Evolutionary conservation across 2,113 vertebrate genomes (phyloP).

Genomic region (Nothobranchius furzeri): DNA sequence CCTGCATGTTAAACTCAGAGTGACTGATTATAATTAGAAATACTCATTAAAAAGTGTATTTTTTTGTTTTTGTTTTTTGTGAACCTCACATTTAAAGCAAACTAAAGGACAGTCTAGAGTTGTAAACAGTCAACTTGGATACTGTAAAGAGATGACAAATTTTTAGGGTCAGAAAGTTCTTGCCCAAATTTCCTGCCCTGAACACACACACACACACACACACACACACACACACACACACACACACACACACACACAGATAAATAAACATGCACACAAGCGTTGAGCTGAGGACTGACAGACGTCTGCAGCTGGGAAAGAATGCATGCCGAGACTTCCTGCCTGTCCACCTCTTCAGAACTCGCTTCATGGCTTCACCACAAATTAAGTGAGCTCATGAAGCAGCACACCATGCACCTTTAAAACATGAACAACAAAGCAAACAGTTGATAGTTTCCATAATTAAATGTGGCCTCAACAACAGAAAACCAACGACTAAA

Average conservation of each 20-base stretch:
- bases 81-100: no score
- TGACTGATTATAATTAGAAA: no score
- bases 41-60: no score
- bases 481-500: conserved; percentile 38
- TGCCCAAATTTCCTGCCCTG: conserved; percentile 63
- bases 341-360: conserved; percentile 81
- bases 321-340: conserved; percentile 89
- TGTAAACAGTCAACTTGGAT: no score
- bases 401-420: conserved; percentile 31
- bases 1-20: no score
- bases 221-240: conserved; percentile 1
- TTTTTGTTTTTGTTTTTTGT: no score
- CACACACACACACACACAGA: conserved; percentile 27
- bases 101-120: no score
- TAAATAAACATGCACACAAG: conserved; percentile 81
- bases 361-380: conserved; percentile 81
- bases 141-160: no score
- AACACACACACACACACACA: conserved; percentile 66
- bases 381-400: conserved; percentile 34
- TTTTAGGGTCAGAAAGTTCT: conserved; percentile 5
- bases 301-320: conserved; percentile 89
- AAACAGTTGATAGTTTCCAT: conserved; percentile 45
- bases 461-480: conserved; percentile 49
- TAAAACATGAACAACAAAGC: conserved; percentile 48
- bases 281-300: conserved; percentile 89